phyloP scores from a whole-genome alignment of 2,113 vertebrate genomes.

The Mobula hypostoma region DNA sequence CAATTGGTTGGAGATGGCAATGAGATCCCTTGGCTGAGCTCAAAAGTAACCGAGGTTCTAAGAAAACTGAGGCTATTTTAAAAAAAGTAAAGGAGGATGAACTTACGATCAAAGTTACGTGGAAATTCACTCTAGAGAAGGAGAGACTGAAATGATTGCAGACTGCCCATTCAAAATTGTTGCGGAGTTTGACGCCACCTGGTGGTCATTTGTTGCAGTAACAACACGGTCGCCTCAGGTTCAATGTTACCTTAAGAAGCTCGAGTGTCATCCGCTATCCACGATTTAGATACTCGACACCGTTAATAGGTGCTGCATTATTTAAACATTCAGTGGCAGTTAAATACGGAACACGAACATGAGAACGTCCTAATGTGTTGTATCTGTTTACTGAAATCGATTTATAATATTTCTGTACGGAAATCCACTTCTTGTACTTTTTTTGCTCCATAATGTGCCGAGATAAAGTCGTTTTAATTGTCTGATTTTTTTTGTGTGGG shows the following conservation, averaged over 20 bases:
- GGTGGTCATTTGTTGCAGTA: not conserved
- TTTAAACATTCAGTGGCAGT: constrained; percentile 24
- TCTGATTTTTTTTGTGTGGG: too few relatives aligned
- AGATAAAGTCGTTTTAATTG: not conserved
- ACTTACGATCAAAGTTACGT: too few relatives aligned
- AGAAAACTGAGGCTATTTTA: too few relatives aligned
- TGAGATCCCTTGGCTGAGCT: too few relatives aligned
- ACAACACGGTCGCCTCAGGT: not conserved
- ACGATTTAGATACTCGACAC: not conserved
- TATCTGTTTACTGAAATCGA: constrained; percentile 16
- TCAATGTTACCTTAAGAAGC: not conserved
- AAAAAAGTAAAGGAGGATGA: too few relatives aligned
- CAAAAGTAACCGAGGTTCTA: too few relatives aligned
- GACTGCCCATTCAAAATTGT: not conserved
- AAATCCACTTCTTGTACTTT: not conserved
- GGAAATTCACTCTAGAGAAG: too few relatives aligned
- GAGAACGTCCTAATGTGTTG: not conserved
- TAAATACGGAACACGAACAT: constrained; percentile 6
- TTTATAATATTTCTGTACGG: not conserved
- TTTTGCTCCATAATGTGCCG: not conserved
- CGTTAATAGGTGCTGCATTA: constrained; percentile 8
- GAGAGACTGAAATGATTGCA: too few relatives aligned
- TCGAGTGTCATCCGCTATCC: not conserved
- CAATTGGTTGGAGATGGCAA: too few relatives aligned
- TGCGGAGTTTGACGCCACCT: constrained; percentile 10